Evolutionary conservation across 2,113 vertebrate genomes (phyloP).

Genomic region (Prunella himalayana): DNA sequence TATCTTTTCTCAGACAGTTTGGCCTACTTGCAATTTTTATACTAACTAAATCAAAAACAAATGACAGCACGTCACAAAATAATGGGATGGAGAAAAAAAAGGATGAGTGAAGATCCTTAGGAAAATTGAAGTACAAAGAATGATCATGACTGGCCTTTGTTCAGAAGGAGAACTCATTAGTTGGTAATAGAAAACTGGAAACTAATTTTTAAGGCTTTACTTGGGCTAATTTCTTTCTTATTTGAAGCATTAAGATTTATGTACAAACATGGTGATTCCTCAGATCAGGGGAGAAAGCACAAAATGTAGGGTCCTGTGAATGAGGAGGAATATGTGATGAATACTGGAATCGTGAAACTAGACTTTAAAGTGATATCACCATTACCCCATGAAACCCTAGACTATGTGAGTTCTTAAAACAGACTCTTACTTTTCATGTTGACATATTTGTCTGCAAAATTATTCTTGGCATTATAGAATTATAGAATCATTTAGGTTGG

Average conservation of each 20-base stretch:
- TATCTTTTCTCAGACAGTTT: not conserved
- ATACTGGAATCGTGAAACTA: not conserved
- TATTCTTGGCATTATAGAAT: not conserved
- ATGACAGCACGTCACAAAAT: not conserved
- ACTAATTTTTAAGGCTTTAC: not conserved
- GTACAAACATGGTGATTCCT: not conserved
- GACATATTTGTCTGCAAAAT: not conserved
- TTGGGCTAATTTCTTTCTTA: not conserved
- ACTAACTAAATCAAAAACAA: not conserved
- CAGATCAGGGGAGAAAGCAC: not conserved
- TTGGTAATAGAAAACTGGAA: not conserved
- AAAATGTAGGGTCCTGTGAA: not conserved
- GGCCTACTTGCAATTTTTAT: not conserved
- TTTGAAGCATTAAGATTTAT: not conserved
- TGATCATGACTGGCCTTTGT: not conserved
- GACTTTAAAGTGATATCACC: not conserved
- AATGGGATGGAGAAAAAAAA: not conserved
- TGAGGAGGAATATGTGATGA: not conserved
- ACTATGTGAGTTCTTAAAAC: not conserved
- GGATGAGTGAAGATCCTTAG: not conserved
- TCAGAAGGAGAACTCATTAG: not conserved
- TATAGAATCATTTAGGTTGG: not conserved
- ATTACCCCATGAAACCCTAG: not conserved
- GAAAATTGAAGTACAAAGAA: not conserved
- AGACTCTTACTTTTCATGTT: not conserved